phyloP scores from a whole-genome alignment of 2,888 invertebrate species.

The Leucozona laternaria region DNA sequence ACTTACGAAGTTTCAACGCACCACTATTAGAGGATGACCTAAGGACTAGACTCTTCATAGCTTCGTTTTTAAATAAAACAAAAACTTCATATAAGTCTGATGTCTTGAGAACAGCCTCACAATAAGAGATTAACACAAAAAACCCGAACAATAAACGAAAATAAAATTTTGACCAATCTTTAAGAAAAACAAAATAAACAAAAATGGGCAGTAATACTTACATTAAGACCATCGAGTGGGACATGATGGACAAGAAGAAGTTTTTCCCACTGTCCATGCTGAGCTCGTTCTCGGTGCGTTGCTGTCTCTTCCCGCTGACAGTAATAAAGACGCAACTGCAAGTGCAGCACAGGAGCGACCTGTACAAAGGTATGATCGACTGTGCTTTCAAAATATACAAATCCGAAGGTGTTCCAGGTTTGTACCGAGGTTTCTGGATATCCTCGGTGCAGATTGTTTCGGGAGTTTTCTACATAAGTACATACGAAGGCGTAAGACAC shows the following conservation, averaged over 20 bases:
- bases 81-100: slow-evolving; percentile 51
- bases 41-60: slow-evolving; percentile 20
- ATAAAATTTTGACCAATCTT: neutral
- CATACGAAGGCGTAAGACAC: slow-evolving; percentile 96
- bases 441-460: slow-evolving; percentile 94
- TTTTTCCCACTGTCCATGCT: slow-evolving; percentile 96
- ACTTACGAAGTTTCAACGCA: slow-evolving; percentile 22
- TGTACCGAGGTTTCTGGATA: slow-evolving; percentile 98
- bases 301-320: slow-evolving; percentile 95
- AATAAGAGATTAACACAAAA: slow-evolving; percentile 18
- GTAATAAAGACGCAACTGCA: slow-evolving; percentile 97
- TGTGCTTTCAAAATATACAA: slow-evolving; percentile 94
- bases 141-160: slow-evolving; percentile 26
- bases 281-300: slow-evolving; percentile 87
- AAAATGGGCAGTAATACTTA: slow-evolving; percentile 82
- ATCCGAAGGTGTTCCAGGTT: slow-evolving; percentile 92
- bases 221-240: slow-evolving; percentile 96
- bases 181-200: slow-evolving; percentile 21
- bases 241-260: slow-evolving; percentile 98
- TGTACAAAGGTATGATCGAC: slow-evolving; percentile 94
- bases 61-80: neutral
- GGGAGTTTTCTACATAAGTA: slow-evolving; percentile 96
- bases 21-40: slow-evolving; percentile 63
- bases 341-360: slow-evolving; percentile 90
- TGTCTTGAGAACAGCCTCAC: slow-evolving; percentile 20